Percentiles rank a stretch among this genome's conserved stretches.
Conservation (phyloP, 1,140 invertebrate genomes). For the Eupeodes corollae region DNA sequence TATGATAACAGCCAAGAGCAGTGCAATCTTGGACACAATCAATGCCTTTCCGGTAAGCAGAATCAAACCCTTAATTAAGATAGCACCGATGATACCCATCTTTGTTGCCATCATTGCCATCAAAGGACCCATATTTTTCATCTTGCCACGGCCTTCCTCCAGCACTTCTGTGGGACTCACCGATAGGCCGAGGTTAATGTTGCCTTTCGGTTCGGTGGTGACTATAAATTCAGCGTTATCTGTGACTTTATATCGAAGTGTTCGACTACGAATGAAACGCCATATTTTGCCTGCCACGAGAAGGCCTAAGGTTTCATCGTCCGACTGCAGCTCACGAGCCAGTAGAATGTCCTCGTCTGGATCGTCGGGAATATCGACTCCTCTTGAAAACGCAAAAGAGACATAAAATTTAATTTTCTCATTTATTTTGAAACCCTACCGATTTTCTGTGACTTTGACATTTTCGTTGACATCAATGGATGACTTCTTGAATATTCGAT, state of each 20-base stretch:
- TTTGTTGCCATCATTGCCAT: constrained; percentile 66
- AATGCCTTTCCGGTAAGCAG: constrained; percentile 71
- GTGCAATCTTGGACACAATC: constrained; percentile 67
- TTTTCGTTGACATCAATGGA: constrained; percentile 61
- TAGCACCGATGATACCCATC: constrained; percentile 61
- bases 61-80: constrained; percentile 69
- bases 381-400: constrained; percentile 10
- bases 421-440: constrained; percentile 25
- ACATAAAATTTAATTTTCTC: background rate
- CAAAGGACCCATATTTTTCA: constrained; percentile 61
- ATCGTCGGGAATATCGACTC: constrained; percentile 26
- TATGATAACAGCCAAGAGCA: constrained; percentile 64
- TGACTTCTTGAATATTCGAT: constrained; percentile 65
- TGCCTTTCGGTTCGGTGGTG: constrained; percentile 55
- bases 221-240: constrained; percentile 67
- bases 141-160: constrained; percentile 53
- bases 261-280: constrained; percentile 58
- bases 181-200: constrained; percentile 57
- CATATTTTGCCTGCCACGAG: constrained; percentile 60
- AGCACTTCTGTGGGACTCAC: constrained; percentile 47
- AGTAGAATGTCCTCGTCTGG: constrained; percentile 29
- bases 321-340: constrained; percentile 40
- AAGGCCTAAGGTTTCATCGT: constrained; percentile 58
- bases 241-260: constrained; percentile 53
- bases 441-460: constrained; percentile 64